Evolutionary conservation across 1,140 invertebrate species (phyloP).

Genomic region (Diploscapter pachys): DNA sequence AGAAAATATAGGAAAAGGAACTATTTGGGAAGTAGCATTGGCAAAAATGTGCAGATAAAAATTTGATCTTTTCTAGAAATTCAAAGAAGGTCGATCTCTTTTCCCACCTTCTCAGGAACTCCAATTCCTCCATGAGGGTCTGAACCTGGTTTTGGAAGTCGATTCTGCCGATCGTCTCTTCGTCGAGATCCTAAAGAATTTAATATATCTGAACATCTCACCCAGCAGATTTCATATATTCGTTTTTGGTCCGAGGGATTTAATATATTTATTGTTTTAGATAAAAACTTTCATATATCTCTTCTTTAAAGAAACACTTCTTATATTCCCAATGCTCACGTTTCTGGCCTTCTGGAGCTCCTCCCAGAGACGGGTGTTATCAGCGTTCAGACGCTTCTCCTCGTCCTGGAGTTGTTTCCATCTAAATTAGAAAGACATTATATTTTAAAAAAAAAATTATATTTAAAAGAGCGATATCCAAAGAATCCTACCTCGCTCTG

Average conservation of each 20-base stretch:
- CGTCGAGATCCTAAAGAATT: slow-evolving; percentile 73
- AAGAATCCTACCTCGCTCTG: slow-evolving; percentile 50
- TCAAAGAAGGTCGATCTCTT: neutral
- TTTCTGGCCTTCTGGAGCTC: slow-evolving; percentile 61
- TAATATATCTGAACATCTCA: too few relatives aligned
- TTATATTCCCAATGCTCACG: neutral
- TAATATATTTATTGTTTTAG: too few relatives aligned
- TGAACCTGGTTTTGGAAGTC: slow-evolving; percentile 80
- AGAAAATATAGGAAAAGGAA: neutral
- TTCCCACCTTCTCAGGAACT: slow-evolving; percentile 73
- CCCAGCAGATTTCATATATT: too few relatives aligned
- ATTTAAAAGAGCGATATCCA: neutral
- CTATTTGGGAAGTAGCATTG: neutral
- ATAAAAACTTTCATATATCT: too few relatives aligned
- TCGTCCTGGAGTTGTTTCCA: slow-evolving; percentile 64
- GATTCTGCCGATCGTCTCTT: slow-evolving; percentile 83
- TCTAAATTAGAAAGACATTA: neutral
- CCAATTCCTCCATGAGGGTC: slow-evolving; percentile 74
- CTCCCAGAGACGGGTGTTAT: slow-evolving; percentile 61
- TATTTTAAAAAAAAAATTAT: neutral
- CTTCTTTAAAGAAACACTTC: too few relatives aligned
- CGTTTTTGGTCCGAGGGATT: too few relatives aligned
- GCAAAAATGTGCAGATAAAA: too few relatives aligned
- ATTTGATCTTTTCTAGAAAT: too few relatives aligned
- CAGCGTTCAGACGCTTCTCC: slow-evolving; percentile 60